Evolutionary conservation across 2,113 vertebrate species (phyloP), one percentile per base, ranked within the genome.

Genomic region (Nannospalax galili): DNA sequence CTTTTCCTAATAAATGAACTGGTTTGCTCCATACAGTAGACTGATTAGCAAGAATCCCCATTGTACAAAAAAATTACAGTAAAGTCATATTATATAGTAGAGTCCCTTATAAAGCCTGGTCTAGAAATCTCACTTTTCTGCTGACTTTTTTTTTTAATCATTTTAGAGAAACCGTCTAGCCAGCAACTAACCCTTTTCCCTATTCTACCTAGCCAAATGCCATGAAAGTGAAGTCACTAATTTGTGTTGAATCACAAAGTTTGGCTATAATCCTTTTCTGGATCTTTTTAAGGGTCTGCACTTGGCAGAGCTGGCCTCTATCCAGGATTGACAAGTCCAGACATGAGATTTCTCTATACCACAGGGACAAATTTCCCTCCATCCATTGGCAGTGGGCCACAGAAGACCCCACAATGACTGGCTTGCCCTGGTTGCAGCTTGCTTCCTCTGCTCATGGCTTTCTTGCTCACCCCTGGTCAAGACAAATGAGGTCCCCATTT

Each of bases 401-500:
- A 26, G 5, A 56, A 7, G 28, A 69, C 37, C 45, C 80, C 52
- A 65, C 0, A 78, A 30, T 20, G 69, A 7, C 64, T 42, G 2
- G 40, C 37, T 10, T 58, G 24, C 70, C 32, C 56, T 89, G 1
- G 1, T 65, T 65, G 75, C 14, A 26, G 11, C 77, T 88, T 30
- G 24, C 26, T 87, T 78, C 70, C 77, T 88, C 56, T 79, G 48
- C n/a, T 26, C 42, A 40, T 0, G 10, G 84, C 9, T 84, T 77
- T 24, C 3, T 62, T 52, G 16, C 24, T 90, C 79, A 69, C 72
- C 60, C 37, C 67, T 75, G 42, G 67, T 70, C 1, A 40, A 84
- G 90, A 67, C 42, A 72, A 80, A 80, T 56, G 80, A 84, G 52
- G 75, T 35, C 74, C 45, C 77, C 81, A 22, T 90, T 93, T 81